Base-by-base conservation (phyloP, 2,888 invertebrate species). In the Acanthosepion esculentum region DNA sequence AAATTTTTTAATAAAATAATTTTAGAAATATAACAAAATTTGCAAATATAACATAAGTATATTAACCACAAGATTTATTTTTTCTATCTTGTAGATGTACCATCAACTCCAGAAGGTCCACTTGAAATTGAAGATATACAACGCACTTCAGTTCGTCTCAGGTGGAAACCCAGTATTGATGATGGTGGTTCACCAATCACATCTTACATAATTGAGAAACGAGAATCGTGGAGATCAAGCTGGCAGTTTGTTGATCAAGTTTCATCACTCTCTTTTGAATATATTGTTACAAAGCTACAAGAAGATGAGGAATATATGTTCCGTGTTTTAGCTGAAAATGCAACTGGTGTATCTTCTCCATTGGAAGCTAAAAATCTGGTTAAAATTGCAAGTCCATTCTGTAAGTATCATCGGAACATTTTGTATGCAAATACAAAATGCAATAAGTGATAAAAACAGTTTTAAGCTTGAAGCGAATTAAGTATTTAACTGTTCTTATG, bases 231-330 rank as follows among this genome's bases (percentile, higher is more conserved):
- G 96, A 96, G 96, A 95, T 96, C 96, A 41, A 95, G 96, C 26
- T 97, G 96, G 96, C 95, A 95, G 18, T 95, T 95, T 41, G 96
- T 96, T 78, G 96, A 96, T 91, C 95, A 96, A 50, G 95, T 96
- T 8, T 95, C 95, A 50, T 95, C 95, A 29, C 95, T 96, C 78
- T 95, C 95, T 50, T 95, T 96, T 18, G 95, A 95, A 26, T 96
- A 95, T 95, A 95, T 96, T 33, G 95, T 97, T 8, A 95, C 95
- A 1, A 98, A 98, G 97, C 98, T 99, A 95, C 98, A 98, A 96
- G 98, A 98, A 97, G 98, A 98, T 96, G 98, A 98, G 91, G 98
- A 98, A 96, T 99, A 99, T 97, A 98, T 98, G 98, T 98, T 99
- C 98, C 98, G 99, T 95, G 98, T 99, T 53, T 98, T 98, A 96